Evolutionary conservation across 2,797 vertebrate species (phyloP).

Genomic region (Notamacropus eugenii): DNA sequence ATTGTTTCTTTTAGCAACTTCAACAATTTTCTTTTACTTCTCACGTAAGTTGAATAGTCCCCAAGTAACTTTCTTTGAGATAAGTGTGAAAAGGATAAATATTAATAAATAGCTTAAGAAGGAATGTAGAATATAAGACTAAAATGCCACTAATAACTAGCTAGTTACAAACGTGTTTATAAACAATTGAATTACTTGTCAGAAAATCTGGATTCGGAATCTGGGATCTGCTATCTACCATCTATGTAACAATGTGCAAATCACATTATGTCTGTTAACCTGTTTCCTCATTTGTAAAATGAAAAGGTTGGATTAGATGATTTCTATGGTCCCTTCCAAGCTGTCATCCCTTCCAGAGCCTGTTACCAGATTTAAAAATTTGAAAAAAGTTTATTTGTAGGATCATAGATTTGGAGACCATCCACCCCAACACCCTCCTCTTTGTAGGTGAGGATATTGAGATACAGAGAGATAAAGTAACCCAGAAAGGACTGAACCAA

Average conservation of each 20-base stretch:
- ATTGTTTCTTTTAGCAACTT: neutral
- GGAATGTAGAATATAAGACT: neutral
- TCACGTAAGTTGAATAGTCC: neutral
- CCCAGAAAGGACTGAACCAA: neutral
- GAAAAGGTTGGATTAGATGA: neutral
- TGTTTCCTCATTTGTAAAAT: neutral
- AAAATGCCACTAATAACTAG: neutral
- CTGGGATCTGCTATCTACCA: neutral
- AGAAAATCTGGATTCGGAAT: neutral
- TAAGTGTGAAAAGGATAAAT: neutral
- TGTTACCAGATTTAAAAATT: constrained; percentile 5
- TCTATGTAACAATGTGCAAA: neutral
- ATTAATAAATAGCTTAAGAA: neutral
- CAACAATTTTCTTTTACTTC: neutral
- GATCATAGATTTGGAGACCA: neutral
- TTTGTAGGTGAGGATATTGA: neutral
- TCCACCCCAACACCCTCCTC: neutral
- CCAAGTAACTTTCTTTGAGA: neutral
- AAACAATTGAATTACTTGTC: neutral
- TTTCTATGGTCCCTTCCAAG: neutral
- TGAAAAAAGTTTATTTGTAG: constrained; percentile 26
- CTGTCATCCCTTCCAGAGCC: neutral
- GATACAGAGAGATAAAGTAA: neutral
- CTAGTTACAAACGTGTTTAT: neutral
- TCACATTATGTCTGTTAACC: neutral